Evolutionary conservation across 2,888 invertebrate species (phyloP).

Genomic region (Temnothorax ravouxi): DNA sequence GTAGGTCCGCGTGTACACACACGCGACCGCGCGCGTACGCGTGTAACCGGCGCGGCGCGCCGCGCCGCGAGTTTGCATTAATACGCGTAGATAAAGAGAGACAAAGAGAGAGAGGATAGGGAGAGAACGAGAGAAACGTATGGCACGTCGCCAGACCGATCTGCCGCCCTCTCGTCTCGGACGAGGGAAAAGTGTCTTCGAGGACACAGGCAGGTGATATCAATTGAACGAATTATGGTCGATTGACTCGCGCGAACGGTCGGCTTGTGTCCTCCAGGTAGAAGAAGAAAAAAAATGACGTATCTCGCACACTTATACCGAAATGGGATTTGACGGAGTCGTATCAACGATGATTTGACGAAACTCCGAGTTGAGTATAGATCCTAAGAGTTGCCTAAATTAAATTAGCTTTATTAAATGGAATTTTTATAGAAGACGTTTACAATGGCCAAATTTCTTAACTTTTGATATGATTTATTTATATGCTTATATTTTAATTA

Average conservation of each 20-base stretch:
- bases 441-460: no score
- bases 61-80: conserved; percentile 65
- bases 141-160: conserved; percentile 13
- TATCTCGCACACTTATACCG: neutral
- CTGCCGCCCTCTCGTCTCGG: conserved; percentile 38
- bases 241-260: conserved; percentile 74
- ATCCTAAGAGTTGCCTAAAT: neutral
- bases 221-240: conserved; percentile 82
- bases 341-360: neutral
- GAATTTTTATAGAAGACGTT: no score
- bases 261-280: conserved; percentile 40
- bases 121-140: conserved; percentile 9
- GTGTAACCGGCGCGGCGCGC: conserved; percentile 27
- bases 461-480: neutral
- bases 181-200: conserved; percentile 80
- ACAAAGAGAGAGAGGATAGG: neutral
- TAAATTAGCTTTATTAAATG: neutral
- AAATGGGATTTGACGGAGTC: neutral
- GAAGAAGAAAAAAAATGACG: neutral
- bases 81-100: conserved; percentile 73
- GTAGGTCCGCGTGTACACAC: conserved; percentile 74
- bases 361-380: no score
- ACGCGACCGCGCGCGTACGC: conserved; percentile 53
- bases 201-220: conserved; percentile 84
- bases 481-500: neutral